These are phyloP conservation scores for Plebejus anna DNA, from an alignment of 2,888 invertebrate species.

Conservation along the genomic window DNA sequence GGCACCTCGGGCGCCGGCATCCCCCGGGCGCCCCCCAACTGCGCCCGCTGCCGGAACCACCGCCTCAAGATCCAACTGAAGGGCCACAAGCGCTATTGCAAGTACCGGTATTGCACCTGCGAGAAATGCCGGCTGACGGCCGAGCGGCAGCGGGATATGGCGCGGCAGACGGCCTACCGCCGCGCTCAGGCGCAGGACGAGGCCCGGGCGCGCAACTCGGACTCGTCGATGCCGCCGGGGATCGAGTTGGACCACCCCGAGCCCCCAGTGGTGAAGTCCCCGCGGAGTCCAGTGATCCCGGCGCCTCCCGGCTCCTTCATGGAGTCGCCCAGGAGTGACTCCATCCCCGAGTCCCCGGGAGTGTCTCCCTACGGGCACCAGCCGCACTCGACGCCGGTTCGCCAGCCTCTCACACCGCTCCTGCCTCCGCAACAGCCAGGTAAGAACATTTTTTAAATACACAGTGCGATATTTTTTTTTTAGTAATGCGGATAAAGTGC, in stretches of 20 bases:
- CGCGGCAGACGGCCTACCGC: constrained; percentile 89
- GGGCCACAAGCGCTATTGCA: constrained; percentile 96
- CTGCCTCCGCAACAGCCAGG: constrained; percentile 69
- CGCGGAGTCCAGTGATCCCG: constrained; percentile 56
- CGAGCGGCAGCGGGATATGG: constrained; percentile 94
- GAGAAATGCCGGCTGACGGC: constrained; percentile 92
- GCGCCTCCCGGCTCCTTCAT: constrained; percentile 53
- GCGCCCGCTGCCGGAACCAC: constrained; percentile 95
- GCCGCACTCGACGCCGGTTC: constrained; percentile 81
- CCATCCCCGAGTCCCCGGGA: constrained; percentile 67
- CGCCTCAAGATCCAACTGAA: constrained; percentile 92
- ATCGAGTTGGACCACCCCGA: constrained; percentile 72
- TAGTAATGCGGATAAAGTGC: constrained; percentile 4
- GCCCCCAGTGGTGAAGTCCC: constrained; percentile 68
- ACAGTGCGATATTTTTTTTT: neutral
- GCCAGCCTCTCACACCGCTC: constrained; percentile 71
- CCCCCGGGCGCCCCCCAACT: constrained; percentile 92
- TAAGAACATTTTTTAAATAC: neutral
- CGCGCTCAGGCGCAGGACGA: constrained; percentile 93
- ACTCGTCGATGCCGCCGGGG: constrained; percentile 56
- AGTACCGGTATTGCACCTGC: constrained; percentile 86
- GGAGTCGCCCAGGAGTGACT: constrained; percentile 67
- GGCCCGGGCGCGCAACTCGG: constrained; percentile 73
- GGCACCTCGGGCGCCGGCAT: constrained; percentile 79
- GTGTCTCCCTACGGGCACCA: constrained; percentile 66